A percentile compares a stretch with the other conserved stretches of the same genome.
These are phyloP conservation scores for Deroplatys truncata DNA, from an alignment of 2,888 invertebrate genomes.

Conservation along the genomic window DNA sequence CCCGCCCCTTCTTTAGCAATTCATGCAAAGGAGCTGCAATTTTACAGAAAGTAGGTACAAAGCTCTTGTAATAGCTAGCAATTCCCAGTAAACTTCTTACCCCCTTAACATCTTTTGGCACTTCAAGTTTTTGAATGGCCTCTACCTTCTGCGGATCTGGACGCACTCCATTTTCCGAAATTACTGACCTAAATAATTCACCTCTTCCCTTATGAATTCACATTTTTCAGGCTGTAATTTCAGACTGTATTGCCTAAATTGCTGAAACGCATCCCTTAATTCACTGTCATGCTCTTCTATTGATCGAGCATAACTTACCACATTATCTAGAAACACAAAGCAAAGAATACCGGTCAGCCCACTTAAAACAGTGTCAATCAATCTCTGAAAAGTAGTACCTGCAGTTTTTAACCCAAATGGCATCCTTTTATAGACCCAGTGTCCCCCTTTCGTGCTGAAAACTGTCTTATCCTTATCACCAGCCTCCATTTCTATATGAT, in stretches of 20 bases:
- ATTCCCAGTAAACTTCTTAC: too few species aligned
- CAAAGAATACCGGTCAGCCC: background rate
- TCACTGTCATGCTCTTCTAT: background rate
- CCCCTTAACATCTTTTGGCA: too few species aligned
- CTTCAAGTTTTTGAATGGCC: too few species aligned
- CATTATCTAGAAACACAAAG: background rate
- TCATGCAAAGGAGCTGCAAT: too few species aligned
- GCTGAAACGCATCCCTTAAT: background rate
- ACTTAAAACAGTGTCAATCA: background rate
- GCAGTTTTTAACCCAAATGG: background rate
- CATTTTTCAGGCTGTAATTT: conserved; percentile 33
- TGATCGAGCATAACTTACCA: background rate
- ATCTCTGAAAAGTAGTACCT: background rate
- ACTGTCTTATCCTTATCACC: background rate
- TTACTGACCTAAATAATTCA: conserved; percentile 28
- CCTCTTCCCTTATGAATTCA: conserved; percentile 25
- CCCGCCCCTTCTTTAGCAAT: too few species aligned
- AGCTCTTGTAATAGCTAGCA: too few species aligned
- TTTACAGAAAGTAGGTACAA: too few species aligned
- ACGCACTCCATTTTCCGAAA: conserved; percentile 31
- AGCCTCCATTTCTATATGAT: background rate
- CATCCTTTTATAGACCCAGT: background rate
- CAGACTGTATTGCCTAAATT: background rate
- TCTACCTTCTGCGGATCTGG: conserved; percentile 23
- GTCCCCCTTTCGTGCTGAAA: too few species aligned